Evolutionary conservation across 2,888 invertebrate genomes (phyloP).

Genomic region (Busseola fusca): DNA sequence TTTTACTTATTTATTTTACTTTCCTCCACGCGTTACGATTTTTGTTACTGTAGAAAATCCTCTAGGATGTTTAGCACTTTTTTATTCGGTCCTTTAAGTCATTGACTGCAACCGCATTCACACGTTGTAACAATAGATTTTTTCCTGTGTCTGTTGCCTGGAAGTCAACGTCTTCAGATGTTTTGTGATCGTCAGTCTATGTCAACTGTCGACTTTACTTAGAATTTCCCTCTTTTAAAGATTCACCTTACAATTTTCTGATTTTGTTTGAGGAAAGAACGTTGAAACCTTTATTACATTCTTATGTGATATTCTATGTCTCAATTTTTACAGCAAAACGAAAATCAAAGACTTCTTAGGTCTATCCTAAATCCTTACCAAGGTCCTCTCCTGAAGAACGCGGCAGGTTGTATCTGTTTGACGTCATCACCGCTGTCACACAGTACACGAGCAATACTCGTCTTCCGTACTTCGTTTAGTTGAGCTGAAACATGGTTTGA

Average conservation of each 20-base stretch:
- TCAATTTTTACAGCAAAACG: not conserved
- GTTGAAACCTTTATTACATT: not conserved
- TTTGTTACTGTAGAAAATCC: not conserved
- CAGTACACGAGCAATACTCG: conserved; percentile 91
- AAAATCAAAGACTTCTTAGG: not conserved
- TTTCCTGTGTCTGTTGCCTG: too few species aligned
- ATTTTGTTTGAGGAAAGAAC: not conserved
- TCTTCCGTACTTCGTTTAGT: conserved; percentile 90
- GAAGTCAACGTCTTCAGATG: too few species aligned
- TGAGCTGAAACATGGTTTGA: conserved; percentile 55
- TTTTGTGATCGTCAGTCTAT: not conserved
- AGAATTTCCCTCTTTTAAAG: too few species aligned
- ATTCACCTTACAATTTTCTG: not conserved
- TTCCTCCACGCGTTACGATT: conserved; percentile 1
- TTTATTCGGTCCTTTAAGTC: not conserved
- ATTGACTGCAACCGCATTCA: too few species aligned
- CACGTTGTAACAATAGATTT: too few species aligned
- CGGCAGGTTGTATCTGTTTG: conserved; percentile 79
- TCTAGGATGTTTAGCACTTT: not conserved
- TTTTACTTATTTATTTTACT: conserved; percentile 36
- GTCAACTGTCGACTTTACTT: not conserved
- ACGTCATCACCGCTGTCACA: conserved; percentile 92
- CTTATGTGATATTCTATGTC: not conserved
- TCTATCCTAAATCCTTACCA: conserved; percentile 52
- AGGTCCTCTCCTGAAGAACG: conserved; percentile 52